Base-by-base conservation (phyloP, 2,797 vertebrate genomes). In the Heliangelus exortis region DNA sequence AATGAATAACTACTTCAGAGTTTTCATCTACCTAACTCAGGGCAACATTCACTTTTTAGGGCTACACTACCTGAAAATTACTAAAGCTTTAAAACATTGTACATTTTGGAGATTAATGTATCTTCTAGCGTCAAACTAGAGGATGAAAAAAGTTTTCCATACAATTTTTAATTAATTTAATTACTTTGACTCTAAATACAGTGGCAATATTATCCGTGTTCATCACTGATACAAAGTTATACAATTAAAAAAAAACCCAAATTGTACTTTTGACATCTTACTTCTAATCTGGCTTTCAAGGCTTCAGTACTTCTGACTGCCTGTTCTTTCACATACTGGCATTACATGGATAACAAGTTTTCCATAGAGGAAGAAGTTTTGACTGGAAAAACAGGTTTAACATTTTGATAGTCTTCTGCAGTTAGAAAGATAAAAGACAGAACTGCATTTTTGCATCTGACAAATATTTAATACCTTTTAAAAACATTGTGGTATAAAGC, bases 101-200 rank as follows among this genome's bases (percentile, higher is more conserved):
- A 87, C 57, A 74, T 90, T 73, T 91, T 55, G 3, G 39, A 76
- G 36, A 92, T 51, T 91, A 92, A 95, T 93, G 76, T 61, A 96
- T n/a, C 48, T 79, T 61, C 18, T 93, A 67, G 63, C 55, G 25
- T 47, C 22, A 92, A 90, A 47, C 84, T 59, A 93, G 39, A 25
- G 53, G 51, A 61, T 66, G 61, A 80, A 76, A 90, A 81, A 67
- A 53, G 12, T 90, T 96, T 92, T 82, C 74, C 8, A 26, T 18
- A 31, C n/a, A 31, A 72, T 21, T 95, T 96, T 53, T 26, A 77
- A 92, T 57, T 86, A 36, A 87, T 93, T 95, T 65, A 73, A 84
- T 62, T 34, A 68, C 48, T 86, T 87, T 80, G 79, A 62, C 57
- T 96, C 54, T 43, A 94, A 94, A 93, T 50, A 93, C 12, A 86